Percentiles rank a stretch among this genome's conserved stretches.
These are phyloP conservation scores for Sesia bembeciformis DNA, from an alignment of 2,888 invertebrate genomes.

Conservation along the genomic window DNA sequence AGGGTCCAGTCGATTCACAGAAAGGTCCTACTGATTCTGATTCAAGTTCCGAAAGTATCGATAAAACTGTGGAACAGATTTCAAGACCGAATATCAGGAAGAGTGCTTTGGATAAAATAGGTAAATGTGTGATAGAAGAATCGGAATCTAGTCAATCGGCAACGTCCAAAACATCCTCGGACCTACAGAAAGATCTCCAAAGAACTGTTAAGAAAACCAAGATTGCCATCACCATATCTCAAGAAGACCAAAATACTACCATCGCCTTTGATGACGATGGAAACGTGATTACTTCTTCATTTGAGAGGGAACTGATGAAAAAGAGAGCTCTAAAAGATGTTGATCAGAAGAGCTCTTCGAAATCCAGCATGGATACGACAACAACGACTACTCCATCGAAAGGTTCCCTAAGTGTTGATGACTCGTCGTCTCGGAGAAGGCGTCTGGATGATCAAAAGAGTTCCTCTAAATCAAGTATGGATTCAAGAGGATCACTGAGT, in stretches of 20 bases:
- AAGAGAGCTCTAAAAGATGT: slow-evolving; percentile 58
- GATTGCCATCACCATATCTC: slow-evolving; percentile 70
- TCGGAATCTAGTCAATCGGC: slow-evolving; percentile 77
- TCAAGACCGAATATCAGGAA: slow-evolving; percentile 65
- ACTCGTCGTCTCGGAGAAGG: slow-evolving; percentile 60
- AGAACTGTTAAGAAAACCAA: slow-evolving; percentile 67
- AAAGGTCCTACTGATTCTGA: slow-evolving; percentile 76
- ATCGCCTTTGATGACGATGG: slow-evolving; percentile 69
- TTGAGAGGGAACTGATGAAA: slow-evolving; percentile 55
- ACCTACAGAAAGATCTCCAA: slow-evolving; percentile 59
- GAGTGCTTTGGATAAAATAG: slow-evolving; percentile 52
- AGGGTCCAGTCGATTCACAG: slow-evolving; percentile 70
- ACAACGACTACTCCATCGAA: slow-evolving; percentile 66
- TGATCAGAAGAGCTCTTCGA: slow-evolving; percentile 72
- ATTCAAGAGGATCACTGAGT: slow-evolving; percentile 76
- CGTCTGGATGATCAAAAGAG: slow-evolving; percentile 69
- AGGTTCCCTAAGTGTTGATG: slow-evolving; percentile 68
- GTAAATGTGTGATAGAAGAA: slow-evolving; percentile 66
- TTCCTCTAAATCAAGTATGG: slow-evolving; percentile 77
- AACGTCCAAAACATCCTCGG: slow-evolving; percentile 66
- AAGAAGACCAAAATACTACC: slow-evolving; percentile 70
- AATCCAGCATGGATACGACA: slow-evolving; percentile 74
- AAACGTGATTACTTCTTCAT: slow-evolving; percentile 61
- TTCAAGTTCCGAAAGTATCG: slow-evolving; percentile 71
- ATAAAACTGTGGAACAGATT: slow-evolving; percentile 63